These are phyloP conservation scores for Cryptotis parvus DNA, from an alignment of 2,113 vertebrate species.

Conservation along the genomic window DNA sequence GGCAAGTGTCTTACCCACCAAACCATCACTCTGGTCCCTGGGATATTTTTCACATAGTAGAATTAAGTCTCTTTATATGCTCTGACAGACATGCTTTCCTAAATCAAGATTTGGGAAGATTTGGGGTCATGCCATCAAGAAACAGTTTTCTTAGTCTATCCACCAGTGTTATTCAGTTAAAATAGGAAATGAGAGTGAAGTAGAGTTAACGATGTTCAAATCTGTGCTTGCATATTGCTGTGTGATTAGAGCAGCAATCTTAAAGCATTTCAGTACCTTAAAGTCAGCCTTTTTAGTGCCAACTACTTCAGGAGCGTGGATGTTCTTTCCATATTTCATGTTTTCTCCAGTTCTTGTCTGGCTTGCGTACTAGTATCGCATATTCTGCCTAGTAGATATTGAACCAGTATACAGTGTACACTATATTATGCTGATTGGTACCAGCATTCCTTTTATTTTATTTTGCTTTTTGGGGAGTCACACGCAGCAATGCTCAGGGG, in stretches of 20 bases:
- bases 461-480: no score
- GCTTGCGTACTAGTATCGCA: not conserved
- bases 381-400: not conserved
- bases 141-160: slow-evolving; percentile 7
- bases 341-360: not conserved
- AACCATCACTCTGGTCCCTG: no score
- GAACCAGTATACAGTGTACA: slow-evolving; percentile 27
- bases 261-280: slow-evolving; percentile 48
- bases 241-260: slow-evolving; percentile 41
- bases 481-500: no score
- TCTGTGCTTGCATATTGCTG: slow-evolving; percentile 27
- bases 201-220: slow-evolving; percentile 37
- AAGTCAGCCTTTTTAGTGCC: slow-evolving; percentile 26
- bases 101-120: not conserved
- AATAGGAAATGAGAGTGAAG: slow-evolving; percentile 32
- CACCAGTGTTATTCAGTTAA: slow-evolving; percentile 43
- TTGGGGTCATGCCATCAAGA: slow-evolving; percentile 19
- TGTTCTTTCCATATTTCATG: not conserved
- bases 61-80: slow-evolving; percentile 37
- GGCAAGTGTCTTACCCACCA: no score
- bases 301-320: not conserved
- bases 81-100: slow-evolving; percentile 37
- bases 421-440: slow-evolving; percentile 35
- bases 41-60: not conserved
- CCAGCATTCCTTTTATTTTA: slow-evolving; percentile 48